A percentile compares a stretch with the other conserved stretches of the same genome.
phyloP scores from a whole-genome alignment of 2,797 vertebrate genomes.

The Darevskia mixta region DNA sequence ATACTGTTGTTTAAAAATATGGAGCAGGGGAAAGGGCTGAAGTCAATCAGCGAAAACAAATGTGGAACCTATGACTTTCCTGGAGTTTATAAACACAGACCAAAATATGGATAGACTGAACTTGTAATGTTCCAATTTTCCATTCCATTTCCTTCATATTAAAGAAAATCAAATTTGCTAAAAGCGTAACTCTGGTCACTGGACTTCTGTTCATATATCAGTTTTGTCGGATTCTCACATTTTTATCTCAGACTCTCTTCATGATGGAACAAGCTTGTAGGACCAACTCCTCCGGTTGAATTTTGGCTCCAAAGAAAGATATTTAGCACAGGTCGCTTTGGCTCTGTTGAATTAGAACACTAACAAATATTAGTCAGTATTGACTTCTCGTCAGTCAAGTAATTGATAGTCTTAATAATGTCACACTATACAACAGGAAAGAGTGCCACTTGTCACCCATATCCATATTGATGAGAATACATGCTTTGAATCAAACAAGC shows the following conservation, averaged over 20 bases:
- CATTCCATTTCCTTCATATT: background rate
- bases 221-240: background rate
- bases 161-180: background rate
- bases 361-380: background rate
- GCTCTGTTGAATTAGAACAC: background rate
- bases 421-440: background rate
- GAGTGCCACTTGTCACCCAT: too few species aligned
- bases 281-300: background rate
- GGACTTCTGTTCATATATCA: background rate
- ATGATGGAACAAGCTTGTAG: background rate
- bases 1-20: constrained; percentile 6
- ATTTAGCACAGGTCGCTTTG: background rate
- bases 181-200: background rate
- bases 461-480: background rate
- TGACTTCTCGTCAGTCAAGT: background rate
- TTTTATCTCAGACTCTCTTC: background rate
- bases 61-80: background rate
- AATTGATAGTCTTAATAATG: background rate
- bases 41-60: background rate
- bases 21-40: background rate
- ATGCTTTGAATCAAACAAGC: background rate
- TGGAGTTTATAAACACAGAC: background rate
- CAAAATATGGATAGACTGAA: background rate
- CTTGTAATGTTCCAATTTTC: background rate
- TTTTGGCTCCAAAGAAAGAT: background rate